Percentiles rank a stretch among this genome's conserved stretches.
Evolutionary conservation across 30 jellyfish, hydroid and myxozoan genomes (phyloP).

Genomic region (Pseudorhiza aurosa): DNA sequence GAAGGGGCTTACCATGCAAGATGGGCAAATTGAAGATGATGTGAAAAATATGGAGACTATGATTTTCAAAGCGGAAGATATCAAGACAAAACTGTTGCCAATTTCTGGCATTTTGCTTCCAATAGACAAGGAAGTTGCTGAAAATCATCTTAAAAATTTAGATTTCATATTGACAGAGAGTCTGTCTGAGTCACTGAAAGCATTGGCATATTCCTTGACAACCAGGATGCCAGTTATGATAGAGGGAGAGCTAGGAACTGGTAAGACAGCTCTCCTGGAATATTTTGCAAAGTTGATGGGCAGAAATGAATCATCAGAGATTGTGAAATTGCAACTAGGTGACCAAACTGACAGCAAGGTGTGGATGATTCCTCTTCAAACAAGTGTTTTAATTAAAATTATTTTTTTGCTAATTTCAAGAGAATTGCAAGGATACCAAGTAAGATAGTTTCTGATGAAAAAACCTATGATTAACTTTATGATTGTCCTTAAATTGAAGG

Average conservation of each 20-base stretch:
- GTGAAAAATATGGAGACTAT: neutral
- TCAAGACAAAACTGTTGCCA: conserved; percentile 28
- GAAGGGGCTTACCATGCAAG: neutral
- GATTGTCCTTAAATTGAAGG: no score
- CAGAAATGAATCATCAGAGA: conserved; percentile 56
- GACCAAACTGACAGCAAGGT: conserved; percentile 97
- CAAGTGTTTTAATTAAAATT: no score
- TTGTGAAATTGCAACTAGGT: conserved; percentile 90
- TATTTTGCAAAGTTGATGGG: conserved; percentile 77
- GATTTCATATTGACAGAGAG: conserved; percentile 25
- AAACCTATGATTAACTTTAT: neutral
- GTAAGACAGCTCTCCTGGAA: conserved; percentile 85
- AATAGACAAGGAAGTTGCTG: neutral
- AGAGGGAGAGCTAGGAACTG: conserved; percentile 89
- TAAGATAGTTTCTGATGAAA: neutral
- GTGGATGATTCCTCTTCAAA: no score
- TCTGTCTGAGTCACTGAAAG: neutral
- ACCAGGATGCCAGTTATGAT: conserved; percentile 64
- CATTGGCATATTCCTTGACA: conserved; percentile 5
- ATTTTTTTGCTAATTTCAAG: no score
- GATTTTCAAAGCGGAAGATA: conserved; percentile 2
- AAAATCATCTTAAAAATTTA: no score
- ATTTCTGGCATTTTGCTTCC: conserved; percentile 29
- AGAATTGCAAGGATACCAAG: no score
- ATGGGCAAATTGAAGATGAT: neutral